A percentile compares a stretch with the other conserved stretches of the same genome.
phyloP scores from a whole-genome alignment of 2,113 vertebrate species.

The Chamaea fasciata region DNA sequence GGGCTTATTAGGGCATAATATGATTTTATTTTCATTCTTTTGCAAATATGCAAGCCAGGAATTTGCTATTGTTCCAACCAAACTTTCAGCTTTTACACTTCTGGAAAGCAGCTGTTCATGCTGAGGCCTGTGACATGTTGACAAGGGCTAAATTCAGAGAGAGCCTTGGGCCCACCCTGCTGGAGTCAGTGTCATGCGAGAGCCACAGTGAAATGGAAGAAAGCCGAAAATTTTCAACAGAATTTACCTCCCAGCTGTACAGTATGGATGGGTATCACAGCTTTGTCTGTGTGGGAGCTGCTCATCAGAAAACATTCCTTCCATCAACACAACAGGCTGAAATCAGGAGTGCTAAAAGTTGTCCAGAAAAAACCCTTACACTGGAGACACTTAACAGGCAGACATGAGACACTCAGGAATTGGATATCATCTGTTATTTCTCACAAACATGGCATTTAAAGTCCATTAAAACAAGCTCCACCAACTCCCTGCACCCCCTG shows the following conservation, averaged over 20 bases:
- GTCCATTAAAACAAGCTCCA: neutral
- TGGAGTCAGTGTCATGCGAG: neutral
- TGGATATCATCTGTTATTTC: neutral
- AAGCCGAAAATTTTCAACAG: neutral
- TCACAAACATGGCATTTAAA: neutral
- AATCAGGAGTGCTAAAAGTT: neutral
- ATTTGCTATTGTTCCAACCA: neutral
- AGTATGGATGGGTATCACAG: neutral
- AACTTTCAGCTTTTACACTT: neutral
- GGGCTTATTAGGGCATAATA: neutral
- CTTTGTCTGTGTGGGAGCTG: neutral
- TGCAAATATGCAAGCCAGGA: neutral
- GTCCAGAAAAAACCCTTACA: neutral
- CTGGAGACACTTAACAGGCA: neutral
- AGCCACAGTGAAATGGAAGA: rapidly evolving
- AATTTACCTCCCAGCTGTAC: neutral
- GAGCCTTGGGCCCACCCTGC: neutral
- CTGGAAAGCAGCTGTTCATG: rapidly evolving
- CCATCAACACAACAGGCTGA: neutral
- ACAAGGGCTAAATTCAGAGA: neutral
- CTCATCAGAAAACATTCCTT: neutral
- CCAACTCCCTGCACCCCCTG: neutral
- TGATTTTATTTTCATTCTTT: neutral
- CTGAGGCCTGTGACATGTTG: neutral
- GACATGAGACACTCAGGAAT: neutral